These are phyloP conservation scores for Heliothis peltigera DNA, from an alignment of 2,888 invertebrate species.

Conservation along the genomic window DNA sequence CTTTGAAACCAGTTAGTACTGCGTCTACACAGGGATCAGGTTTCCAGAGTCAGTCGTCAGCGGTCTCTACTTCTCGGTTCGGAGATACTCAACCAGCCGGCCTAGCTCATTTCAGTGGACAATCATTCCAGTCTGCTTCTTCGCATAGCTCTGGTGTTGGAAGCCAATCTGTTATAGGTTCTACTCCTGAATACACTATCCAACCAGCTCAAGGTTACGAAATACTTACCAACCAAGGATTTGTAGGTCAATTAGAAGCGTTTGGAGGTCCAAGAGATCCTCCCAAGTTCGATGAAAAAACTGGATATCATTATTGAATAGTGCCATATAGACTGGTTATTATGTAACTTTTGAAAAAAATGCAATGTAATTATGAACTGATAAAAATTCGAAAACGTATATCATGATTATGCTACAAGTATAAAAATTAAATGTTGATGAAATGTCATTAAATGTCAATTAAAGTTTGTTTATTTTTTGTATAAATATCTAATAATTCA, in stretches of 20 bases:
- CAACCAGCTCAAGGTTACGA: constrained; percentile 47
- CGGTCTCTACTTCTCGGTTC: constrained; percentile 45
- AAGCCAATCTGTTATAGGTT: constrained; percentile 26
- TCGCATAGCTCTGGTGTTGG: constrained; percentile 11
- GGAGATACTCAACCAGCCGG: constrained; percentile 43
- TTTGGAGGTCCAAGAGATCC: constrained; percentile 79
- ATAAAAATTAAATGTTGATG: too few species aligned
- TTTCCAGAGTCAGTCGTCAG: constrained; percentile 29
- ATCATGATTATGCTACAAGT: background rate
- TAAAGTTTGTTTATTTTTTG: too few species aligned
- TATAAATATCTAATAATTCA: background rate
- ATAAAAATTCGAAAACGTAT: constrained; percentile 8
- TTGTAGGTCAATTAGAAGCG: constrained; percentile 73
- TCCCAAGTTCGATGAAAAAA: constrained; percentile 78
- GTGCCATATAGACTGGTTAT: constrained; percentile 60
- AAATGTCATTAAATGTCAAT: too few species aligned
- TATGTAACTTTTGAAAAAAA: background rate
- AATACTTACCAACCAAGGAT: constrained; percentile 48
- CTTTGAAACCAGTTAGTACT: constrained; percentile 44
- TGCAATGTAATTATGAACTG: constrained; percentile 23
- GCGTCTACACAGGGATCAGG: constrained; percentile 32
- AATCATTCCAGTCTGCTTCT: constrained; percentile 7
- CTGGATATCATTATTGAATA: constrained; percentile 82
- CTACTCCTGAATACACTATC: constrained; percentile 20
- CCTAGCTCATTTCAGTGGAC: constrained; percentile 10